phyloP scores from a whole-genome alignment of 2,797 vertebrate species.

The Hoplostethus atlanticus region DNA sequence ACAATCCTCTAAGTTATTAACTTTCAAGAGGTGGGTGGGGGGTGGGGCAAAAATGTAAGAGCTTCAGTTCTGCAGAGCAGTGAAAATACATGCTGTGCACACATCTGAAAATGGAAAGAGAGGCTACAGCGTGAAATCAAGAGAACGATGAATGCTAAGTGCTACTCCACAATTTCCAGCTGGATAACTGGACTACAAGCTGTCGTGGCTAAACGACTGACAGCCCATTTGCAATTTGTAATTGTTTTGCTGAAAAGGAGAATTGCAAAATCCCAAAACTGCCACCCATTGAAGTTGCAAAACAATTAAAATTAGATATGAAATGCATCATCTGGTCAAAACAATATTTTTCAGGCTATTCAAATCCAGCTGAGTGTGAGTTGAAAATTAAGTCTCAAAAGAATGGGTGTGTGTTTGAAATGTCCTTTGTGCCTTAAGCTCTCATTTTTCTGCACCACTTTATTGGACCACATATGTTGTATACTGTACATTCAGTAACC shows the following conservation, averaged over 20 bases:
- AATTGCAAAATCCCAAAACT: constrained; percentile 3
- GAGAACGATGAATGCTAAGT: constrained; percentile 6
- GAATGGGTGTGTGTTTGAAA: neutral
- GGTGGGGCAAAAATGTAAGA: neutral
- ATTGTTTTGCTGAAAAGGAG: constrained; percentile 10
- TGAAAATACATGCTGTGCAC: neutral
- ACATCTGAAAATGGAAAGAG: neutral
- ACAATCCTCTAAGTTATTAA: neutral
- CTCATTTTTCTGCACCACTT: no score
- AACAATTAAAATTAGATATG: neutral
- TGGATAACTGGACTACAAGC: constrained; percentile 9
- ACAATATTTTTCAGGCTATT: neutral
- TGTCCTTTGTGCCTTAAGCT: no score
- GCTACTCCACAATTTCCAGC: neutral
- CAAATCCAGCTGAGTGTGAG: neutral
- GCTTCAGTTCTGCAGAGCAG: neutral
- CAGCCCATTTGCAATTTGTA: constrained; percentile 19
- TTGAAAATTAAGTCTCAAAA: neutral
- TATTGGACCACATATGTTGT: no score
- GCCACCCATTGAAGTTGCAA: neutral
- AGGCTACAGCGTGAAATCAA: constrained; percentile 5
- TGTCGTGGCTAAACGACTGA: neutral
- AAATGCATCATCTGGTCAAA: neutral
- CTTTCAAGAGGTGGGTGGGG: neutral
- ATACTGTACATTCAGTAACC: no score